phyloP scores from a whole-genome alignment of 2,888 invertebrate genomes.

The Tetragonisca angustula region DNA sequence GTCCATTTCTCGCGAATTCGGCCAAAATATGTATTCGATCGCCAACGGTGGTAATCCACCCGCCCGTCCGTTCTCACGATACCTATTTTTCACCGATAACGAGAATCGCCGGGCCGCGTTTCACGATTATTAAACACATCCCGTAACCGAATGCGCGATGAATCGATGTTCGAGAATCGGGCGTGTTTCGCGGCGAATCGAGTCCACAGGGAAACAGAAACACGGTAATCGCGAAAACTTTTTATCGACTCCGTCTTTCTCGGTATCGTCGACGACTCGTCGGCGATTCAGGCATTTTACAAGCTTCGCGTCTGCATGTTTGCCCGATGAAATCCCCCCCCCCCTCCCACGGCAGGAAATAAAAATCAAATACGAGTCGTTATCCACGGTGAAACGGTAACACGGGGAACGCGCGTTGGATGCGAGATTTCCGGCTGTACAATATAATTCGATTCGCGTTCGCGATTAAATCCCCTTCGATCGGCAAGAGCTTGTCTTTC shows the following conservation, averaged over 20 bases:
- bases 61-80: neutral
- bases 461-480: constrained; percentile 49
- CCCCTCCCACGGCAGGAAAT: neutral
- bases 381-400: constrained; percentile 1
- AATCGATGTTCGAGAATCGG: neutral
- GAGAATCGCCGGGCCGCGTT: neutral
- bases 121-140: constrained; percentile 18
- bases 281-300: constrained; percentile 17
- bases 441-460: constrained; percentile 49
- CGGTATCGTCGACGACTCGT: constrained; percentile 7
- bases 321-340: neutral
- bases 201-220: constrained; percentile 10
- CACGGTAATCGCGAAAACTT: constrained; percentile 17
- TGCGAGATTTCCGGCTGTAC: neutral
- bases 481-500: neutral
- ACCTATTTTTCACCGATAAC: neutral
- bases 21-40: neutral
- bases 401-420: neutral
- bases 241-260: neutral
- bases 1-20: neutral
- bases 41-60: neutral
- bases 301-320: neutral
- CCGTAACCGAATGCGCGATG: neutral
- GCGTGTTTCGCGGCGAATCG: constrained; percentile 2
- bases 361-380: constrained; percentile 11